Evolutionary conservation across 2,888 invertebrate genomes (phyloP).

Genomic region (Drosophila rubida): DNA sequence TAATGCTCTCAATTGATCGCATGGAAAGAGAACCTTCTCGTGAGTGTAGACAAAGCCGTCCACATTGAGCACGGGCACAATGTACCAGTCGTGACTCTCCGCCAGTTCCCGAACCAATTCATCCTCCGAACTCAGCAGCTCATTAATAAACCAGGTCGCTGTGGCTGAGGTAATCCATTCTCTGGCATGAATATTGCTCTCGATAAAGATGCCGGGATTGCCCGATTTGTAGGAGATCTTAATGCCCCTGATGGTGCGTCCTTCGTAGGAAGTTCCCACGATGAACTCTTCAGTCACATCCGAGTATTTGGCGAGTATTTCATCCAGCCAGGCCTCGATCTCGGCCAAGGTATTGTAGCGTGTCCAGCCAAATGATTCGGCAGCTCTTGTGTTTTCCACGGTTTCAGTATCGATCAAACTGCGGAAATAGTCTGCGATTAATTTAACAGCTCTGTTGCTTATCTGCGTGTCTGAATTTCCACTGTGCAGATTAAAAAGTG

Average conservation of each 20-base stretch:
- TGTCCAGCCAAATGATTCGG: slow-evolving; percentile 86
- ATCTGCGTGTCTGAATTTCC: neutral
- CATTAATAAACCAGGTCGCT: slow-evolving; percentile 89
- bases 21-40: slow-evolving; percentile 84
- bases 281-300: slow-evolving; percentile 85
- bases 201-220: slow-evolving; percentile 87
- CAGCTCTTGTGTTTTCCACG: slow-evolving; percentile 52
- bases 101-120: slow-evolving; percentile 86
- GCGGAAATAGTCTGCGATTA: neutral
- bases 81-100: slow-evolving; percentile 89
- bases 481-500: slow-evolving; percentile 1
- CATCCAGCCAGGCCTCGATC: slow-evolving; percentile 87
- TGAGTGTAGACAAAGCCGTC: slow-evolving; percentile 90
- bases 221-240: slow-evolving; percentile 82
- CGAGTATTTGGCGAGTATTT: slow-evolving; percentile 85
- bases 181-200: slow-evolving; percentile 88
- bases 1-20: no score
- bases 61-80: slow-evolving; percentile 90
- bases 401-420: slow-evolving; percentile 85
- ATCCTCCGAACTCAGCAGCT: slow-evolving; percentile 88
- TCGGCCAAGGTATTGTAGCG: slow-evolving; percentile 87
- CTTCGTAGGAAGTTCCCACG: slow-evolving; percentile 87
- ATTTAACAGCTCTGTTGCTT: neutral
- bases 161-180: slow-evolving; percentile 91
- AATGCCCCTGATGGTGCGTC: slow-evolving; percentile 86